Percentiles rank a stretch among this genome's conserved stretches.
Evolutionary conservation across 2,113 vertebrate genomes (phyloP).

Genomic region (Mus pahari): DNA sequence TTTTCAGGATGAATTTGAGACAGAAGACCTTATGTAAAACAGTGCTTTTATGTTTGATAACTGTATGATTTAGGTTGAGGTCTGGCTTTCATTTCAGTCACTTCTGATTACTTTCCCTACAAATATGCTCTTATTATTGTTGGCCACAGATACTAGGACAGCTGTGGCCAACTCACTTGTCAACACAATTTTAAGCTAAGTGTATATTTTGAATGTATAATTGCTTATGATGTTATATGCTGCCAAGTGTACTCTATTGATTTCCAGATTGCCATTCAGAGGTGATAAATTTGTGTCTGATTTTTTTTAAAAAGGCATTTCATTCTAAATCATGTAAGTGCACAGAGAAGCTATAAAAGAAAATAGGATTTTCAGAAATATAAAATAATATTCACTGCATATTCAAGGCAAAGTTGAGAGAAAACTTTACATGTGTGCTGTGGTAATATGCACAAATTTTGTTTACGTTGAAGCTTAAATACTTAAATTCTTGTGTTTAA

Average conservation of each 20-base stretch:
- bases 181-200: conserved; percentile 66
- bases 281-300: conserved; percentile 47
- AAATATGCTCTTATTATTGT: conserved; percentile 21
- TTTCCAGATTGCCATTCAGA: conserved; percentile 60
- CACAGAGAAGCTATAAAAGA: not conserved
- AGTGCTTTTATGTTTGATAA: not conserved
- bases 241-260: conserved; percentile 60
- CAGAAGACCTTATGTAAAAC: conserved; percentile 24
- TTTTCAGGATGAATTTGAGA: conserved; percentile 18
- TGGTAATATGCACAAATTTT: not conserved
- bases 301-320: not conserved
- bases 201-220: conserved; percentile 71
- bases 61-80: not conserved
- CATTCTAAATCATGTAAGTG: conserved; percentile 52
- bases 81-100: conserved; percentile 17
- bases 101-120: conserved; percentile 9
- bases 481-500: not conserved
- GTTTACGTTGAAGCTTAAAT: not conserved
- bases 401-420: conserved; percentile 42
- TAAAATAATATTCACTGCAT: not conserved
- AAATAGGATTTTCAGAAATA: not conserved
- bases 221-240: conserved; percentile 55
- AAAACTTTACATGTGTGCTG: not conserved
- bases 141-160: conserved; percentile 61
- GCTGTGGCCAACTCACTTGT: conserved; percentile 64